Evolutionary conservation across 1,140 invertebrate species (phyloP).

Genomic region (Myzus persicae): DNA sequence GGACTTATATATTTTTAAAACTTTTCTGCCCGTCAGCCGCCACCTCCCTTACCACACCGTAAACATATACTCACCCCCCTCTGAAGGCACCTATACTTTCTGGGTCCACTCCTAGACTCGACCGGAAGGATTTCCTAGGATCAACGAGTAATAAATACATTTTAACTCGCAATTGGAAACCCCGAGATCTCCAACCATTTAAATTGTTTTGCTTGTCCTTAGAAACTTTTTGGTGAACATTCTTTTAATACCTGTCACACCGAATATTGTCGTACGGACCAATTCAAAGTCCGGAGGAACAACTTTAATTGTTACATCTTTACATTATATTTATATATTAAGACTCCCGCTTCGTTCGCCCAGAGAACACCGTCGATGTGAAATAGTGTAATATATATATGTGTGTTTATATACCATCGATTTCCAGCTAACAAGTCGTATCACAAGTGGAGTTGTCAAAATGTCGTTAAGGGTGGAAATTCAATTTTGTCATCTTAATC

Average conservation of each 20-base stretch:
- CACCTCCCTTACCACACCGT: too few relatives aligned
- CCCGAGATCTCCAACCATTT: neutral
- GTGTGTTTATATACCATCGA: neutral
- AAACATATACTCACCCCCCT: neutral
- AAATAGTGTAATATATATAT: neutral
- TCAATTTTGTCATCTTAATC: neutral
- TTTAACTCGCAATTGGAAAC: neutral
- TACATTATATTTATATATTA: neutral
- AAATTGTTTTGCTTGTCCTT: neutral
- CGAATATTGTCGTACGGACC: neutral
- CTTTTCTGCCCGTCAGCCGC: neutral
- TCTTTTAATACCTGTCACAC: neutral
- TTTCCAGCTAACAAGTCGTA: neutral
- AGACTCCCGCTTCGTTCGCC: neutral
- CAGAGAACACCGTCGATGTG: rapidly evolving
- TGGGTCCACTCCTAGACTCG: neutral
- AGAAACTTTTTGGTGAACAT: neutral
- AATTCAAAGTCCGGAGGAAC: neutral
- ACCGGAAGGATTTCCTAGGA: neutral
- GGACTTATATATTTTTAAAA: constrained; percentile 46
- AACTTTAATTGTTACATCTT: neutral
- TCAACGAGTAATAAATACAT: neutral
- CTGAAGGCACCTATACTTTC: neutral
- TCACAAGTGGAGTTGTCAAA: neutral
- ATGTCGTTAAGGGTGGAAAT: neutral